phyloP scores from a whole-genome alignment of 2,113 vertebrate species.

The Nestor notabilis region DNA sequence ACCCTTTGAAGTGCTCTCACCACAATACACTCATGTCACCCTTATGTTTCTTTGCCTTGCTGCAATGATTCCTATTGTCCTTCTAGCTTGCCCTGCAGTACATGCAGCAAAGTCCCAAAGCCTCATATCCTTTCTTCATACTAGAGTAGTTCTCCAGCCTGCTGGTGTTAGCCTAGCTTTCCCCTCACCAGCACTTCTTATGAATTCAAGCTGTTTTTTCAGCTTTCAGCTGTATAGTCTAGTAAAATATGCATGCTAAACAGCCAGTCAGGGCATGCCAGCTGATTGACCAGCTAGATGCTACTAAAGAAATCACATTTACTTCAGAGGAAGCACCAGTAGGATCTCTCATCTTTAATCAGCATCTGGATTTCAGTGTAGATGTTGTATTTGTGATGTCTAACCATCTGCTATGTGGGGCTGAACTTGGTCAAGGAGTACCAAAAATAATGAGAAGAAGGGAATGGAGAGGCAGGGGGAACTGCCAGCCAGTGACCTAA shows the following conservation, averaged over 20 bases:
- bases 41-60: not conserved
- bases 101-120: rapidly evolving
- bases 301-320: not conserved
- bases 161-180: not conserved
- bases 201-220: not conserved
- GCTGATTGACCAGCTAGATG: not conserved
- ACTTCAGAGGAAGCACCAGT: not conserved
- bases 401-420: not conserved
- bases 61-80: not conserved
- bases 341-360: not conserved
- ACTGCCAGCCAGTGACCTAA: not conserved
- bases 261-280: not conserved
- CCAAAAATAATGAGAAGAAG: not conserved
- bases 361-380: not conserved
- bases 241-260: not conserved
- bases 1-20: not conserved
- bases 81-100: not conserved
- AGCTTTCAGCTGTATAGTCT: not conserved
- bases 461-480: rapidly evolving
- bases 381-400: not conserved
- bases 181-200: not conserved
- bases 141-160: not conserved
- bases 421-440: not conserved
- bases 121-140: not conserved
- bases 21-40: not conserved